Evolutionary conservation across 2,888 invertebrate species (phyloP).

Genomic region (Parapristionchus giblindavisi): DNA sequence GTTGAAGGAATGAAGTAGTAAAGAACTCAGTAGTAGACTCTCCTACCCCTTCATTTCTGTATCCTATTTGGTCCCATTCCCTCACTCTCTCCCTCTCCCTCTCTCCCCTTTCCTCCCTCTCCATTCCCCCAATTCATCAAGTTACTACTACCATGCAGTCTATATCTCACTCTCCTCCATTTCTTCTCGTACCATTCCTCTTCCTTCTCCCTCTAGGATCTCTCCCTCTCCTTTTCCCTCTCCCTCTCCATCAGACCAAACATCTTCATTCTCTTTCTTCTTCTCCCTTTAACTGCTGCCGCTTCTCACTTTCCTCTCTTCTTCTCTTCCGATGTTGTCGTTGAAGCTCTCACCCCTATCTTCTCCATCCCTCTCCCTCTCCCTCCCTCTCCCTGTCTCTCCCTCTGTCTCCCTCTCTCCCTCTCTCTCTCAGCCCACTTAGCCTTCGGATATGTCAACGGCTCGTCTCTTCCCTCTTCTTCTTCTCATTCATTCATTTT

Average conservation of each 20-base stretch:
- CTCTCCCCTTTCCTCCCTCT: neutral
- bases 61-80: neutral
- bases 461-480: neutral
- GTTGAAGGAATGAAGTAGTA: no score
- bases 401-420: slow-evolving; percentile 6
- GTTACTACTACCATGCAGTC: slow-evolving; percentile 6
- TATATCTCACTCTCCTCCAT: neutral
- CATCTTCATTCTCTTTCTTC: neutral
- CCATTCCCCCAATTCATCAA: neutral
- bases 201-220: neutral
- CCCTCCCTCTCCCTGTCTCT: neutral
- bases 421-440: slow-evolving; percentile 16
- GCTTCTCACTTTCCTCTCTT: neutral
- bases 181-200: slow-evolving; percentile 21
- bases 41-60: neutral
- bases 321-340: no score
- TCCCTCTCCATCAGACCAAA: no score
- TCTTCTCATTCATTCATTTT: neutral
- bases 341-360: no score
- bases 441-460: neutral
- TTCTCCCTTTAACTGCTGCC: slow-evolving; percentile 6
- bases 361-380: no score
- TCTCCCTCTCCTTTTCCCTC: neutral
- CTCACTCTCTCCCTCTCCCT: neutral
- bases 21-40: no score